These are phyloP conservation scores for Hipparchia sbordonii DNA, from an alignment of 2,888 invertebrate genomes.

Conservation along the genomic window DNA sequence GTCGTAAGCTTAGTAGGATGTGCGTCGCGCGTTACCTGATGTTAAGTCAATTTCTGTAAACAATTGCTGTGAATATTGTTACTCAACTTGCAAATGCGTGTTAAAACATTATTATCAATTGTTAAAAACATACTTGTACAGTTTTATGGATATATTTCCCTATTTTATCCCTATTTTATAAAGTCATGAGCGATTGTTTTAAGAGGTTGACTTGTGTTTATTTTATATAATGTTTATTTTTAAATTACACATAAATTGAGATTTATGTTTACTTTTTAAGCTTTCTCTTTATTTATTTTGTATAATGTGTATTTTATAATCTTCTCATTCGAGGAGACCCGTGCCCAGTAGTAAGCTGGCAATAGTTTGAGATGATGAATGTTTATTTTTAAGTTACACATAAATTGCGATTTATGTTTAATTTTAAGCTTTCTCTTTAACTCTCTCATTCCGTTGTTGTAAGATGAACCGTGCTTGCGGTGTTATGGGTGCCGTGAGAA, in stretches of 20 bases:
- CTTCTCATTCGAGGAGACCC: no score
- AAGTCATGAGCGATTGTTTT: constrained; percentile 47
- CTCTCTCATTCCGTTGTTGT: constrained; percentile 70
- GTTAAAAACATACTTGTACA: constrained; percentile 21
- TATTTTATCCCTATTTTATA: constrained; percentile 18
- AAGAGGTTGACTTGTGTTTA: constrained; percentile 52
- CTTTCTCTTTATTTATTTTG: constrained; percentile 47
- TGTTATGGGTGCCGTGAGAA: constrained; percentile 36
- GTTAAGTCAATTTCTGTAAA: constrained; percentile 53
- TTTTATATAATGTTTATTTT: constrained; percentile 54
- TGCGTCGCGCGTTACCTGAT: constrained; percentile 79
- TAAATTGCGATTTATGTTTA: constrained; percentile 44
- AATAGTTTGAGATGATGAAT: constrained; percentile 24
- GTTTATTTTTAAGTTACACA: constrained; percentile 47
- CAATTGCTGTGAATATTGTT: constrained; percentile 46
- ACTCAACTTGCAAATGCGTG: constrained; percentile 12
- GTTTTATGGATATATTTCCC: constrained; percentile 17
- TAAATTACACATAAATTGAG: constrained; percentile 43
- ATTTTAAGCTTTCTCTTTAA: constrained; percentile 59
- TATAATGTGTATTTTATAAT: no score
- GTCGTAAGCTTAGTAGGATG: constrained; percentile 65
- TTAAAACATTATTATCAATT: constrained; percentile 15
- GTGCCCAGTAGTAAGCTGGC: no score
- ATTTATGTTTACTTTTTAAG: constrained; percentile 52
- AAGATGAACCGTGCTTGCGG: constrained; percentile 39